A percentile compares a stretch with the other conserved stretches of the same genome.
phyloP scores from a whole-genome alignment of 2,888 invertebrate genomes.

The Masnerella sp. region DNA sequence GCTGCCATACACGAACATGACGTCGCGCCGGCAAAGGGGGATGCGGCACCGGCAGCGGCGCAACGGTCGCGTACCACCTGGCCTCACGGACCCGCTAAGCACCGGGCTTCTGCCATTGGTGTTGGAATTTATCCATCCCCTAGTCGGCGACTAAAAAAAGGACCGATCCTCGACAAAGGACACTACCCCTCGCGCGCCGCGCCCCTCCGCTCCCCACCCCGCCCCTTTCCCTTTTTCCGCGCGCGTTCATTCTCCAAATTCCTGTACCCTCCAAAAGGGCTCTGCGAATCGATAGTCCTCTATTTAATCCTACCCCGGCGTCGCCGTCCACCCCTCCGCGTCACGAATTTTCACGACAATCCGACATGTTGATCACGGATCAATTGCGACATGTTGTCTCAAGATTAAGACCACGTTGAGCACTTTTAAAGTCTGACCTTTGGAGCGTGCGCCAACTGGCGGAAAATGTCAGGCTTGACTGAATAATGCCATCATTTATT shows the following conservation, averaged over 20 bases:
- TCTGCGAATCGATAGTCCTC: constrained; percentile 58
- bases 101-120: constrained; percentile 70
- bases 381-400: no score
- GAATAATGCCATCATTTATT: no score
- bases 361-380: no score
- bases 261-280: constrained; percentile 56
- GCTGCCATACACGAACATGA: constrained; percentile 68
- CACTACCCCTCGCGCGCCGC: constrained; percentile 10
- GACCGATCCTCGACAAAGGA: constrained; percentile 50
- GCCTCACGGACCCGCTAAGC: constrained; percentile 68
- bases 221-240: constrained; percentile 30
- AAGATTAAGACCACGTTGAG: no score
- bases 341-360: constrained; percentile 26
- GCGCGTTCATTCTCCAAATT: constrained; percentile 43
- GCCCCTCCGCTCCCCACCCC: background rate
- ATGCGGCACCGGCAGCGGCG: constrained; percentile 67
- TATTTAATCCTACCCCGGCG: constrained; percentile 49
- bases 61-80: constrained; percentile 76
- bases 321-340: constrained; percentile 40
- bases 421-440: no score
- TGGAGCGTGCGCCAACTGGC: no score
- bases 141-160: constrained; percentile 9
- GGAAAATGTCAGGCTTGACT: no score
- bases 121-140: constrained; percentile 62
- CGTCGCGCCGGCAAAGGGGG: constrained; percentile 67